Evolutionary conservation across 2,888 invertebrate genomes (phyloP).

Genomic region (Cataglyphis cursor): DNA sequence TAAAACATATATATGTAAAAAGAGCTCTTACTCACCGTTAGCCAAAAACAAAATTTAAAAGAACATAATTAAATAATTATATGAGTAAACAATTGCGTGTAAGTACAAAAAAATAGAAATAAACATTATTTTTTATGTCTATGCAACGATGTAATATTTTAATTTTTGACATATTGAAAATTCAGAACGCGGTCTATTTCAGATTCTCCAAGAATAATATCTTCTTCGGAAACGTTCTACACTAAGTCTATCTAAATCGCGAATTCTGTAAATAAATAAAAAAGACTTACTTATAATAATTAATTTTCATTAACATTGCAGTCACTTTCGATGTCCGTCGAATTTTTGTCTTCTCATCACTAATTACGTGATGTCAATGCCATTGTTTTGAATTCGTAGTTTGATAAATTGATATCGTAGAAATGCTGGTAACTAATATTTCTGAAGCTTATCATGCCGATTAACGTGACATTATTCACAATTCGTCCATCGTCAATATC

Average conservation of each 20-base stretch:
- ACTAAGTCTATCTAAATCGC: not conserved
- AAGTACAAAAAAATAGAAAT: not conserved
- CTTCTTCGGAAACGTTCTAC: not conserved
- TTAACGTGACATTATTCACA: conserved; percentile 1
- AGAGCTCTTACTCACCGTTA: not conserved
- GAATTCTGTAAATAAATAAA: not conserved
- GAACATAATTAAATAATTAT: not conserved
- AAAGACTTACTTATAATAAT: not conserved
- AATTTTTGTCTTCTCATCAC: conserved; percentile 8
- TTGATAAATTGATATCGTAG: not conserved
- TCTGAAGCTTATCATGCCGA: not conserved
- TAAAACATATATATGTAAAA: not conserved
- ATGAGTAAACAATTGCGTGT: not conserved
- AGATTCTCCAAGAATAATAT: not conserved
- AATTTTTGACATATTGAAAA: not conserved
- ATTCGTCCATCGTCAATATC: not conserved
- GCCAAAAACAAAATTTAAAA: not conserved
- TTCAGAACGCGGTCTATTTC: not conserved
- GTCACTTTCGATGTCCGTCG: not conserved
- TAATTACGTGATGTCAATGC: not conserved
- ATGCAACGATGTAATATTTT: not conserved
- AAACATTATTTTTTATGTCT: not conserved
- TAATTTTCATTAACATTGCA: not conserved
- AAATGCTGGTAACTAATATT: not conserved
- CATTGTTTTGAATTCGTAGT: not conserved